Base-by-base conservation (phyloP, 2,797 vertebrate genomes). In the Platyrinchus mystaceus region DNA sequence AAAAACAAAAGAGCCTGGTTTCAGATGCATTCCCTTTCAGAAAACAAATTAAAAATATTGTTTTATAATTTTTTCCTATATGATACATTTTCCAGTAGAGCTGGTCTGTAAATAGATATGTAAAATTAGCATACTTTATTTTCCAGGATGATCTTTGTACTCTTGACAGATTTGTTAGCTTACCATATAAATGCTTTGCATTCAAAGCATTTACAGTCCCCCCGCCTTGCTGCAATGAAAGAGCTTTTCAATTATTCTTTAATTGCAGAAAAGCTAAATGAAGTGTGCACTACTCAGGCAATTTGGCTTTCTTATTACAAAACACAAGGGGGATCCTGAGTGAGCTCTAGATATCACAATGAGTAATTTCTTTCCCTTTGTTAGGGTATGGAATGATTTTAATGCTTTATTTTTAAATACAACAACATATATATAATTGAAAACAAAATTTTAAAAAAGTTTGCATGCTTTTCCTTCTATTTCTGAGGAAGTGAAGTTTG, bases 191-290 rank as follows among this genome's bases (percentile, higher is more conserved):
- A 84, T 62, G 59, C 46, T 89, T 78, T 71, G 39, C 46, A 86
- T 86, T 93, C 79, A 87, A 71, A 64, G 68, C 79, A 70, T 49
- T 89, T 77, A 76, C 26, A 59, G 46, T n/a, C 66, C 53, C 44
- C 62, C 73, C 70, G 53, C 66, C 66, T 52, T 84, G 39, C 76
- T 86, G 66, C 73, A 91, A 87, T 92, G 83, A 87, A 87, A 73
- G 13, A 81, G 85, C 79, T 90, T 84, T 93, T 90, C 88, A 96
- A 94, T 96, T 94, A 95, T 63, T 91, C 94, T 96, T 91, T 94
- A 94, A 95, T 93, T 84, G 91, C 94, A 91, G 67, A 75, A 86
- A 76, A 90, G 69, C 87, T 79, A 95, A 95, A 93, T 86, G 85
- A 94, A 94, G 91, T 84, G 62, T 76, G 80, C 59, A 44, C 13